Evolutionary conservation across 2,888 invertebrate species (phyloP).

Genomic region (Heliconius ismenius): DNA sequence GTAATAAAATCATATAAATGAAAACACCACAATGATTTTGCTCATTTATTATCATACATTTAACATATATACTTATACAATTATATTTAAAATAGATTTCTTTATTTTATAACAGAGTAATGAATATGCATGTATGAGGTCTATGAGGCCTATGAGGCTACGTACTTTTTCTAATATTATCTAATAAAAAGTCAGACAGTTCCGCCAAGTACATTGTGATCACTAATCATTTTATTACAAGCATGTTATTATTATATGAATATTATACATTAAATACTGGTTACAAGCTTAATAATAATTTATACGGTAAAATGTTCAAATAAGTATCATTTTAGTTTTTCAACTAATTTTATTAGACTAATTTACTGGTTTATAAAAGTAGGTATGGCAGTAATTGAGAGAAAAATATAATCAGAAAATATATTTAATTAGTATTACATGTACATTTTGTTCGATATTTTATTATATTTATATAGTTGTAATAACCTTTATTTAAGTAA

Average conservation of each 20-base stretch:
- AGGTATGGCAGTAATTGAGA: constrained; percentile 8
- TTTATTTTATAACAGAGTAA: constrained; percentile 67
- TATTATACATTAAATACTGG: constrained; percentile 6
- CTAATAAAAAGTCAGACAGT: constrained; percentile 24
- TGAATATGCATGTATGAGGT: constrained; percentile 36
- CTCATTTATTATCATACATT: constrained; percentile 71
- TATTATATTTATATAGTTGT: constrained; percentile 6
- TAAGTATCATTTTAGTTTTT: neutral
- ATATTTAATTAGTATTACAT: constrained; percentile 8
- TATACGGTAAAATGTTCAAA: neutral
- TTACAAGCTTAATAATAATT: constrained; percentile 1
- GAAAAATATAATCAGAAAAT: constrained; percentile 20
- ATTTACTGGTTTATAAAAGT: constrained; percentile 9
- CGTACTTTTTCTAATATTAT: neutral
- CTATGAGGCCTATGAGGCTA: constrained; percentile 29
- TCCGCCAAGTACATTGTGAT: constrained; percentile 5
- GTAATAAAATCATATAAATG: constrained; percentile 2
- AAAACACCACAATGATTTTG: constrained; percentile 42
- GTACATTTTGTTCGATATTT: neutral
- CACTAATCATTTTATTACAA: neutral
- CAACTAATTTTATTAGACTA: constrained; percentile 2
- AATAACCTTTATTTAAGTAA: neutral
- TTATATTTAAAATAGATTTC: constrained; percentile 81
- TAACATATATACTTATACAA: constrained; percentile 77
- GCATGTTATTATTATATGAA: constrained; percentile 8